Evolutionary conservation across 2,113 vertebrate genomes (phyloP), one percentile per base, ranked within the genome.

Genomic region (Sterna hirundo): DNA sequence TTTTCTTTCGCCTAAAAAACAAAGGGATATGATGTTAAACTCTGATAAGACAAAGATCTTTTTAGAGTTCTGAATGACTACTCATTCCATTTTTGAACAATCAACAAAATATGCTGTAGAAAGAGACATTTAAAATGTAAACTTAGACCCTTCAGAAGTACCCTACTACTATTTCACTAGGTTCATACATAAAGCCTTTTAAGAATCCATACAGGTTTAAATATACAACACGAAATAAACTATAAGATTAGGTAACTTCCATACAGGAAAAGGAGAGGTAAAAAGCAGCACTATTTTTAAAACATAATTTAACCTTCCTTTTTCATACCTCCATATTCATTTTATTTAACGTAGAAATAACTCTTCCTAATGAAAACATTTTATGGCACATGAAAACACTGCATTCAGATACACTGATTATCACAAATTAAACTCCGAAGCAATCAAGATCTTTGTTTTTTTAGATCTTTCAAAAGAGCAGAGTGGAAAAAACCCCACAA

Each of bases 1-100:
- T 99, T 99, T 98, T 99, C 99, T 98, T 99, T 99, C 1, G 99
- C 99, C 99, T 99, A 91, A 68, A 97, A 97, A 96, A 93, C 52
- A 97, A 96, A 92, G 20, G 65, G 36, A 96, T 9, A 95, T 4
- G 6, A 72, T 23, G 13, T 81, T 94, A 95, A 46, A 70, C 70
- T 71, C n/a, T 54, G n/a, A 3, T 36, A 65, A 66, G 20, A 88
- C 0, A 9, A 82, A 61, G 16, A 16, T 7, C 11, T 32, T 57
- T 46, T 20, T 32, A 5, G 30, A 89, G 26, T 30, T 90, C 12
- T 76, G 51, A 68, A 72, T 76, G 5, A 60, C 22, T 27, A 18
- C 13, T 26, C 36, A 5, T 46, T 47, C n/a, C 2, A n/a, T 70
- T 52, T 51, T 19, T 57, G 9, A 80, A 40, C 23, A 80, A 6